Base-by-base conservation (phyloP, 2,888 invertebrate species). In the Mellilla xanthometata region DNA sequence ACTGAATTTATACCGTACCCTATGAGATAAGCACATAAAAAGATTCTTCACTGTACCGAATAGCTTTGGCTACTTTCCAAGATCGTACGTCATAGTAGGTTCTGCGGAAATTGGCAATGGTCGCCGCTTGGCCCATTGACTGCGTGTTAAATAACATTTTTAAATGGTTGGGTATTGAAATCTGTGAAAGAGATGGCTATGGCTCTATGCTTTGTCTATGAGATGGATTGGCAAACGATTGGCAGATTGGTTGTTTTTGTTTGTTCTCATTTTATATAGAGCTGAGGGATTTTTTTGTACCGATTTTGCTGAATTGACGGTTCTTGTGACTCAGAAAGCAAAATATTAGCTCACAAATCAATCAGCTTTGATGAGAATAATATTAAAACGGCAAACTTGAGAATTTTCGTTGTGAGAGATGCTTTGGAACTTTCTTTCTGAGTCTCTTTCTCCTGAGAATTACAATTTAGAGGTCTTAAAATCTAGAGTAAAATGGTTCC, bases 11-110 rank as follows among this genome's bases (percentile, higher is more conserved):
- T 41, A 41, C 29, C 23, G 32, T 42, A 24, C 33, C 22, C 46
- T 50, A 60, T 46, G 46, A 56, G 56, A 46, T 49, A 32, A 51
- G 47, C 44, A 51, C 41, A 54, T 64, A 62, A 65, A 72, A 54
- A 65, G 57, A 68, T 62, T 69, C 68, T 65, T 69, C 68, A 74
- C 69, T 71, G 71, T 69, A 61, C 58, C 65, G 63, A 68, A 72
- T 72, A 67, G 70, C 51, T 62, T 68, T 81, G 81, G 81, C 77
- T 22, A 41, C 60, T 72, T 33, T 41, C 81, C 80, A 81, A 64
- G 41, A 58, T 61, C 66, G 66, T 80, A 61, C 60, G 62, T 77
- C 73, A 72, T 65, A 52, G 54, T 47, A 53, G 54, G 39, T 53
- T 34, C 42, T 28, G 51, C 42, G 54, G 54, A 63, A 65, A 63